Base-by-base conservation (phyloP, 2,797 vertebrate species). In the Phrynocephalus vlangalii region DNA sequence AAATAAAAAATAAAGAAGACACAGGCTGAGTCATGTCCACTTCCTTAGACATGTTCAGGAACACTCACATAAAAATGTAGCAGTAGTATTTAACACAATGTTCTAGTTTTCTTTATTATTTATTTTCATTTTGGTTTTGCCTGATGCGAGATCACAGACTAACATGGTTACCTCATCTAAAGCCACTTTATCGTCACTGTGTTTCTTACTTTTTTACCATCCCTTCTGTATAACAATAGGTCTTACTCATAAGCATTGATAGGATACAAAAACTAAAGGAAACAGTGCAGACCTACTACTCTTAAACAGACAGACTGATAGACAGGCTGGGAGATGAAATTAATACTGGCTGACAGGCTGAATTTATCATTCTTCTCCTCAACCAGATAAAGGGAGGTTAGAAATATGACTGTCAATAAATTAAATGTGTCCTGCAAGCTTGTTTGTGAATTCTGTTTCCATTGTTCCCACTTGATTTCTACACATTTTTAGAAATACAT, bases 301-400 rank as follows among this genome's bases (percentile, higher is more conserved):
- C 88, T 4, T 89, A 87, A 89, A 60, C 10, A 63, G 83, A 73
- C 30, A 84, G 68, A 16, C 30, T 2, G 92, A 89, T 90, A 83
- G 70, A 75, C 44, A 5, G 60, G 20, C 60, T 18, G 60, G 11
- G 30, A 79, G 72, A 86, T 89, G 90, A 91, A 90, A 90, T 56
- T 84, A 91, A 89, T 87, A 81, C 50, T 71, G 81, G 3, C 66
- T 92, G 92, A 90, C 92, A 93, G 26, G 0, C 0, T 0, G 18
- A 60, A 80, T 38, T 44, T 76, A 76, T 72, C 73, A 20, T 84
- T 2, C 0, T 84, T 90, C 33, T 48, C 83, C 82, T 84, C 6
- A 28, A 73, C 83, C 86, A 48, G 89, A 88, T 16, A 84, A 85
- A 56, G 0, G 2, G n/a, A 83, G 1, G 30, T 90, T 63, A 7